A percentile compares a stretch with the other conserved stretches of the same genome.
Evolutionary conservation across 1,140 invertebrate genomes (phyloP).

Genomic region (Grapholita molesta): DNA sequence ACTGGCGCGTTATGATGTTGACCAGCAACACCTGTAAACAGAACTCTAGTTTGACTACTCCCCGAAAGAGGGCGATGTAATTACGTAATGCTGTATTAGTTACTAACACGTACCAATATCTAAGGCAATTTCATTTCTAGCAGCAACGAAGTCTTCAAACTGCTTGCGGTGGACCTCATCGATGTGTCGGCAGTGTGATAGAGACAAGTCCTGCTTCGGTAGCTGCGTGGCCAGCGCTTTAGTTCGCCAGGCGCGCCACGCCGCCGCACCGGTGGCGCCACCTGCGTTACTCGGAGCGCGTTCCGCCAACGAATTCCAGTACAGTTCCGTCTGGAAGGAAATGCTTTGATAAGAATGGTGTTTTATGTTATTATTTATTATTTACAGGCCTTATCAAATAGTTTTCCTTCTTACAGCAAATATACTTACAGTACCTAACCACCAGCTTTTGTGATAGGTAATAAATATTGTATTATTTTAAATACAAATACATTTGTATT

Average conservation of each 20-base stretch:
- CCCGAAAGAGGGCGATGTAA: constrained; percentile 41
- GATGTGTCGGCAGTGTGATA: constrained; percentile 93
- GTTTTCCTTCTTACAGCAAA: neutral
- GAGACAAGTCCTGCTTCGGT: constrained; percentile 95
- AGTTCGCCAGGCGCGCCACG: constrained; percentile 64
- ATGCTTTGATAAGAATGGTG: constrained; percentile 59
- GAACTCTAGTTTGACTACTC: constrained; percentile 30
- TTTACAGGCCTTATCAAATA: neutral
- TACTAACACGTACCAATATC: constrained; percentile 94
- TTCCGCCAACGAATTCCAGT: constrained; percentile 62
- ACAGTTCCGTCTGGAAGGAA: constrained; percentile 78
- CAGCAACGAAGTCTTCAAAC: constrained; percentile 94
- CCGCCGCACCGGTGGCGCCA: constrained; percentile 86
- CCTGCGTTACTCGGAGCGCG: constrained; percentile 78
- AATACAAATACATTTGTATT: too few relatives aligned
- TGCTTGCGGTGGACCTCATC: constrained; percentile 86
- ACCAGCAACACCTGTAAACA: constrained; percentile 58
- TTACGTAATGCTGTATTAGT: neutral
- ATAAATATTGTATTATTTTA: too few relatives aligned
- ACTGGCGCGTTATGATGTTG: constrained; percentile 55
- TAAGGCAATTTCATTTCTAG: constrained; percentile 95
- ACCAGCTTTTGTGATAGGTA: too few relatives aligned
- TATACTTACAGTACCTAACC: neutral
- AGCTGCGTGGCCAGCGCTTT: constrained; percentile 88
- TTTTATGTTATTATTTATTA: neutral